Percentiles rank a stretch among this genome's conserved stretches.
Evolutionary conservation across 2,888 invertebrate species (phyloP).

Genomic region (Bhutanitis thaidina): DNA sequence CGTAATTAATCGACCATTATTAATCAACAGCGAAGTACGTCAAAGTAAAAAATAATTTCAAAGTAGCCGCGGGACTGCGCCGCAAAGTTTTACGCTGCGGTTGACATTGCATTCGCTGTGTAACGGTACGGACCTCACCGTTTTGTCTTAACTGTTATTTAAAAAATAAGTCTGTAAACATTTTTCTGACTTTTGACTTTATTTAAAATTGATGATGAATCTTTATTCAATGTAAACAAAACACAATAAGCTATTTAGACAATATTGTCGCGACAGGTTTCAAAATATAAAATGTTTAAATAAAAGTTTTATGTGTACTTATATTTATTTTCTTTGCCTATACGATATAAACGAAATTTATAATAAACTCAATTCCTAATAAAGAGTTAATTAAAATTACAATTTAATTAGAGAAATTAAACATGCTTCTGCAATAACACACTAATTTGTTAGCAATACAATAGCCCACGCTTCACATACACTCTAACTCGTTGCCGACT

Average conservation of each 20-base stretch:
- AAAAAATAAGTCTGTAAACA: constrained; percentile 10
- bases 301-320: no score
- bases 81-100: constrained; percentile 49
- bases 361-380: no score
- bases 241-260: no score
- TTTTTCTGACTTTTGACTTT: neutral
- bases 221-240: no score
- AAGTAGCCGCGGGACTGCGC: constrained; percentile 28
- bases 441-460: constrained; percentile 1
- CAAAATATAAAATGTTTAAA: no score
- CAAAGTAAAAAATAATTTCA: constrained; percentile 29
- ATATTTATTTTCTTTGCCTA: no score
- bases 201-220: no score
- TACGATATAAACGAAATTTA: no score
- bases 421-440: neutral
- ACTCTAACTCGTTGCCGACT: constrained; percentile 14
- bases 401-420: neutral
- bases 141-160: constrained; percentile 13
- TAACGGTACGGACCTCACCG: constrained; percentile 43
- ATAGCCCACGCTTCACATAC: constrained; percentile 6
- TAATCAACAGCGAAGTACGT: constrained; percentile 35
- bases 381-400: no score
- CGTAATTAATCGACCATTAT: constrained; percentile 57
- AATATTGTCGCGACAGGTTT: no score
- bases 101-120: constrained; percentile 56